Percentiles rank a stretch among this genome's conserved stretches.
Conservation (phyloP, 2,797 vertebrate species). For the Brachyrhaphis roseni region DNA sequence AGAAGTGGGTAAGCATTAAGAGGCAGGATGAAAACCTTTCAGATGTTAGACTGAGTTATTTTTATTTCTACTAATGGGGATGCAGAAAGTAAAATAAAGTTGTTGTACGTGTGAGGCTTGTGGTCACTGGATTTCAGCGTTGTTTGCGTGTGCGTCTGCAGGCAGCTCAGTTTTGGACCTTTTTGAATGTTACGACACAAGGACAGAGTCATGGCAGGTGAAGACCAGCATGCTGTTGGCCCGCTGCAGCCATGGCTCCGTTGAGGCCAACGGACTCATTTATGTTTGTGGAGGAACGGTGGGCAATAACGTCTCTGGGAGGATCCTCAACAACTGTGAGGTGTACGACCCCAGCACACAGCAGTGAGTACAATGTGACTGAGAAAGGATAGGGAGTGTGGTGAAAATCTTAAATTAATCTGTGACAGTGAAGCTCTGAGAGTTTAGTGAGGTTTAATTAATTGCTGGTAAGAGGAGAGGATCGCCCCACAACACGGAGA, state of each 20-base stretch:
- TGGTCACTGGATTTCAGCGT: not conserved
- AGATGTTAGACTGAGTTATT: not conserved
- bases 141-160: conserved; percentile 57
- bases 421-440: not conserved
- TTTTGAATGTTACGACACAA: conserved; percentile 97
- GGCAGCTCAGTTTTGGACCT: conserved; percentile 94
- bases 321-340: conserved; percentile 94
- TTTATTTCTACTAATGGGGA: not conserved
- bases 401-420: not conserved
- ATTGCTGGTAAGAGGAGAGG: not conserved
- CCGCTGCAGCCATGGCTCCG: conserved; percentile 95
- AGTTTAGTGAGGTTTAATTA: not conserved
- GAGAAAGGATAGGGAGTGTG: not conserved
- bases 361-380: conserved; percentile 82
- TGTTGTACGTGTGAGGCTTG: not conserved
- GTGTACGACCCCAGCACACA: conserved; percentile 94
- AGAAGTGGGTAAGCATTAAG: conserved; percentile 90
- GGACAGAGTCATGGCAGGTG: conserved; percentile 95
- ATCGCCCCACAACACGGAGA: not conserved
- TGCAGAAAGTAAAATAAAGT: not conserved
- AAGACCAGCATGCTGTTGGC: conserved; percentile 96
- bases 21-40: not conserved
- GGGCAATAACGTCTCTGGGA: conserved; percentile 95
- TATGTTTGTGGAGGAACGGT: conserved; percentile 96
- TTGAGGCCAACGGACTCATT: conserved; percentile 92